These are phyloP conservation scores for Dasyprocta punctata DNA, from an alignment of 2,113 vertebrate species.

Conservation along the genomic window DNA sequence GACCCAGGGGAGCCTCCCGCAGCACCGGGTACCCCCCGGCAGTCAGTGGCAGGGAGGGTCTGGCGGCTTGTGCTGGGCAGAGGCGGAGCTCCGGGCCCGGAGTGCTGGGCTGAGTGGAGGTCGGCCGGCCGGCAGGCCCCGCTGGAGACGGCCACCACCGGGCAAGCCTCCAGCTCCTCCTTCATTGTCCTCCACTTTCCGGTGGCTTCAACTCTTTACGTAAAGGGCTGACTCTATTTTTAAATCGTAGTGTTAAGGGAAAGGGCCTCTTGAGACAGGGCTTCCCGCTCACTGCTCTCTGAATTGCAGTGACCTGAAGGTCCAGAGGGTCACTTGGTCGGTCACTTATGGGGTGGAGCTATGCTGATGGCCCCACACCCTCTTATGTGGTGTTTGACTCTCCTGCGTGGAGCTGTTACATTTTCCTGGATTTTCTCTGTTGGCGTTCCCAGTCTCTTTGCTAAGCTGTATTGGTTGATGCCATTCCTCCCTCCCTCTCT, in stretches of 20 bases:
- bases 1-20: background rate
- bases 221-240: background rate
- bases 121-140: fast-evolving
- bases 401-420: background rate
- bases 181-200: background rate
- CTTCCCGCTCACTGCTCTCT: background rate
- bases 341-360: fast-evolving
- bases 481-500: fast-evolving
- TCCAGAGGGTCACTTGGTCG: background rate
- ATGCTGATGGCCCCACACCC: fast-evolving
- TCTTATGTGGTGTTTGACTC: fast-evolving
- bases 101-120: no score
- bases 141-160: background rate
- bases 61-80: fast-evolving
- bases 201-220: background rate
- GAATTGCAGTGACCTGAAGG: fast-evolving
- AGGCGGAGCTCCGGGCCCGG: fast-evolving
- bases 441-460: background rate
- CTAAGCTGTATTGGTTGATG: fast-evolving
- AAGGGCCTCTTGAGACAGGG: background rate
- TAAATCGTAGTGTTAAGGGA: background rate
- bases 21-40: fast-evolving
- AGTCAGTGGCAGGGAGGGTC: background rate
- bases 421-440: background rate
- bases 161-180: fast-evolving